phyloP scores from a whole-genome alignment of 1,140 invertebrate species.

The Zeugodacus cucurbitae region DNA sequence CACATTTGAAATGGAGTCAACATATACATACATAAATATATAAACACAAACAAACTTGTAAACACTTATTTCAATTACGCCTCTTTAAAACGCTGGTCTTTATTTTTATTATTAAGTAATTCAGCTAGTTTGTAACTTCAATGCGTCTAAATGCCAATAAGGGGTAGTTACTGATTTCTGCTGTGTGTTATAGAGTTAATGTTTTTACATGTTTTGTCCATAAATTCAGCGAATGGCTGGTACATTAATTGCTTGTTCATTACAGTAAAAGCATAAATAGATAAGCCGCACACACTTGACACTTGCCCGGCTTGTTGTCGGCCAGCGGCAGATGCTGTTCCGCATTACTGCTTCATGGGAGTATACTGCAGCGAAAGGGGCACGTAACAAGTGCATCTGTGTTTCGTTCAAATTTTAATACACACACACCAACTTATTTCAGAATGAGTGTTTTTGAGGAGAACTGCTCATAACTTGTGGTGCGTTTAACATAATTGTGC shows the following conservation, averaged over 20 bases:
- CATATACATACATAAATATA: too few relatives aligned
- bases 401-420: neutral
- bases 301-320: neutral
- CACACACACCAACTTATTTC: neutral
- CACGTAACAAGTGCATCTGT: constrained; percentile 14
- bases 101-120: neutral
- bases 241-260: constrained; percentile 2
- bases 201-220: constrained; percentile 13
- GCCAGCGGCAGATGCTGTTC: constrained; percentile 20
- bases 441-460: neutral
- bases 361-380: neutral
- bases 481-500: constrained; percentile 38
- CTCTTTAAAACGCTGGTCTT: neutral
- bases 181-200: constrained; percentile 34
- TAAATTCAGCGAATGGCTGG: neutral
- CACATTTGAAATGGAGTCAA: too few relatives aligned
- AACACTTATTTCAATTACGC: neutral
- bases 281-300: constrained; percentile 8
- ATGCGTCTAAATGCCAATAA: neutral
- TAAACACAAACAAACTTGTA: too few relatives aligned
- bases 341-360: neutral
- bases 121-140: neutral
- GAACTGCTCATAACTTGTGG: neutral
- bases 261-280: neutral
- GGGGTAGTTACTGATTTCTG: neutral